Conservation (phyloP, 1,140 invertebrate genomes). For the Cydia pomonella region DNA sequence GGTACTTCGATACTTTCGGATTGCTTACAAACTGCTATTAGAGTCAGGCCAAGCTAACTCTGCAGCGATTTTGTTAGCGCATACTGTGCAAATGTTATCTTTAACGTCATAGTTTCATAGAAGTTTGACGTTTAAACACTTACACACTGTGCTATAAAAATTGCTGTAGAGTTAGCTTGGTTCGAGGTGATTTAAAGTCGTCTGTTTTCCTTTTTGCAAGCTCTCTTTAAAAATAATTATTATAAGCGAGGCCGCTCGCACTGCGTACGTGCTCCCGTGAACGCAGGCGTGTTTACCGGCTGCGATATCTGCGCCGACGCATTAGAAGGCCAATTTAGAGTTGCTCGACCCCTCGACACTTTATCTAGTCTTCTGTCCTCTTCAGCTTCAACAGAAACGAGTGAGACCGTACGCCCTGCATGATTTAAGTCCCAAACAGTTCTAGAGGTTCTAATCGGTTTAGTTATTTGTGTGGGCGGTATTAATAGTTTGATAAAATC, state of each 20-base stretch:
- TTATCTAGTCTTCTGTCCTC: slow-evolving; percentile 8
- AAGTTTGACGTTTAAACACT: too few relatives aligned
- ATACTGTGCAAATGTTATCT: too few relatives aligned
- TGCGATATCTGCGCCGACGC: slow-evolving; percentile 19
- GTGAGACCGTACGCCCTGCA: not conserved
- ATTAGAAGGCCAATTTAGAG: slow-evolving; percentile 20
- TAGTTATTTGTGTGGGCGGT: slow-evolving; percentile 27
- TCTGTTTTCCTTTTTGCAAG: slow-evolving; percentile 9
- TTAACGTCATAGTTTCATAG: too few relatives aligned
- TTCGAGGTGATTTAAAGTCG: not conserved
- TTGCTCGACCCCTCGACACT: slow-evolving; percentile 20
- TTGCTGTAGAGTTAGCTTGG: too few relatives aligned
- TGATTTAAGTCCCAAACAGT: not conserved
- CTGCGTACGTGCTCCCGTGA: slow-evolving; percentile 15
- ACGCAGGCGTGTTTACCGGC: slow-evolving; percentile 25
- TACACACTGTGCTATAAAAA: too few relatives aligned
- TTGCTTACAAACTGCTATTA: too few relatives aligned
- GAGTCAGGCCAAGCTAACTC: too few relatives aligned
- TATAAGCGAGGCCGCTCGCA: not conserved
- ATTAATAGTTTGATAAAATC: slow-evolving; percentile 19
- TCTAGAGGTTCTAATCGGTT: slow-evolving; percentile 12
- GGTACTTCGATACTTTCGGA: too few relatives aligned
- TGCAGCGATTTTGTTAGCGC: too few relatives aligned
- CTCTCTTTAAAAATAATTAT: not conserved
- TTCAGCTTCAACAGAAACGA: not conserved